Evolutionary conservation across 2,797 vertebrate genomes (phyloP).

Genomic region (Chaetophractus vellerosus): DNA sequence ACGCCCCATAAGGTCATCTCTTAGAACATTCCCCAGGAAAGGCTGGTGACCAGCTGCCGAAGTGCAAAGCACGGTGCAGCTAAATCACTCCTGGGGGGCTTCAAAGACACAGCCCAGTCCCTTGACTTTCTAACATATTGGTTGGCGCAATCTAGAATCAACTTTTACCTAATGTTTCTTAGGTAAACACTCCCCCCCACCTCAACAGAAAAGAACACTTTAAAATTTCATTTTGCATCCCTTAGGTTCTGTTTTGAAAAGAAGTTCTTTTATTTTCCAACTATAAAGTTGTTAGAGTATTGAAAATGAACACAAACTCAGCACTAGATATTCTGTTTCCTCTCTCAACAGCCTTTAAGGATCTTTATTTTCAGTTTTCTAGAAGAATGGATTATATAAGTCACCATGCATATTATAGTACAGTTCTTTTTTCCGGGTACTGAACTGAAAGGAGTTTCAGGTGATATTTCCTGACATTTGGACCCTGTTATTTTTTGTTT

Average conservation of each 20-base stretch:
- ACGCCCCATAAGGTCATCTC: not conserved
- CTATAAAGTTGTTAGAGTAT: not conserved
- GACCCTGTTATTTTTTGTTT: not conserved
- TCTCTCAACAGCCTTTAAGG: not conserved
- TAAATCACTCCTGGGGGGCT: not conserved
- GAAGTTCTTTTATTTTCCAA: not conserved
- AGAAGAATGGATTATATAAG: not conserved
- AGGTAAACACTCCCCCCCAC: not conserved
- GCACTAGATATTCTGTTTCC: not conserved
- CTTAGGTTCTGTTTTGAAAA: conserved; percentile 30
- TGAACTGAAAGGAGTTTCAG: not conserved
- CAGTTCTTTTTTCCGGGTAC: not conserved
- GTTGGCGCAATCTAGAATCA: not conserved
- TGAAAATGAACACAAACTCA: not conserved
- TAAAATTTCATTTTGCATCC: not conserved
- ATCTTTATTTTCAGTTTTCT: not conserved
- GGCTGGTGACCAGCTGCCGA: not conserved
- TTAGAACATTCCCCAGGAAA: not conserved
- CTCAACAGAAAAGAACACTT: not conserved
- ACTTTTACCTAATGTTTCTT: not conserved
- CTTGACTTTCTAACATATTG: not conserved
- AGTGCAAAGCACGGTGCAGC: not conserved
- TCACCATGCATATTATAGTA: not conserved
- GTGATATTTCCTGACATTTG: conserved; percentile 47
- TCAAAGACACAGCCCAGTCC: not conserved